phyloP scores from a whole-genome alignment of 35 echinoderm and acorn worm species.

The Eucidaris tribuloides region DNA sequence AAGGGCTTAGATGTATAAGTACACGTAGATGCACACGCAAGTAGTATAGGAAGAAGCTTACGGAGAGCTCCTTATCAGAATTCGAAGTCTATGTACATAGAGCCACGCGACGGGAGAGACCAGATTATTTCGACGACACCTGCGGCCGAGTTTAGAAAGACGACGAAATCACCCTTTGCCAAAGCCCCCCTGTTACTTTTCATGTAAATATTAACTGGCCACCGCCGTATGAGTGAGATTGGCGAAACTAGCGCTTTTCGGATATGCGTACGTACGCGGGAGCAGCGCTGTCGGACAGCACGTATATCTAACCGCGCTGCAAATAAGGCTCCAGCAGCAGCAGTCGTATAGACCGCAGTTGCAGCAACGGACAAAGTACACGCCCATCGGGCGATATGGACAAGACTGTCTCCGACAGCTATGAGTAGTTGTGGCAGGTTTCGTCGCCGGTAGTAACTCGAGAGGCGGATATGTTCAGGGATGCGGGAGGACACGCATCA shows the following conservation, averaged over 20 bases:
- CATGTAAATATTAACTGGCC: not conserved
- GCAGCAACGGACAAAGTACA: not conserved
- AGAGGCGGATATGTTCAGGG: conserved; percentile 18
- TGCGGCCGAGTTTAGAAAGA: too few species aligned
- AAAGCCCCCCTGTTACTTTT: not conserved
- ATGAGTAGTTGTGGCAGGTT: not conserved
- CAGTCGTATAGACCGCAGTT: conserved; percentile 8
- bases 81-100: conserved; percentile 27
- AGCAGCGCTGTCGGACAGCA: not conserved
- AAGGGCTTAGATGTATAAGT: conserved; percentile 28
- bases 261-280: not conserved
- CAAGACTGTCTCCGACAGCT: not conserved
- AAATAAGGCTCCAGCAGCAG: conserved; percentile 3
- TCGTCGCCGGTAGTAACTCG: not conserved
- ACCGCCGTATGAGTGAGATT: not conserved
- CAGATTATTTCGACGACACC: not conserved
- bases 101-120: not conserved
- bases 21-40: conserved; percentile 15
- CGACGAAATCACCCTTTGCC: not conserved
- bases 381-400: not conserved
- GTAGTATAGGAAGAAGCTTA: not conserved
- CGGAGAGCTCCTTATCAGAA: not conserved
- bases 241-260: not conserved
- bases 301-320: not conserved
- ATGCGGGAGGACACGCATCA: not conserved